These are phyloP conservation scores for Auanema freiburgensis DNA, from an alignment of 2,888 invertebrate species.

Conservation along the genomic window DNA sequence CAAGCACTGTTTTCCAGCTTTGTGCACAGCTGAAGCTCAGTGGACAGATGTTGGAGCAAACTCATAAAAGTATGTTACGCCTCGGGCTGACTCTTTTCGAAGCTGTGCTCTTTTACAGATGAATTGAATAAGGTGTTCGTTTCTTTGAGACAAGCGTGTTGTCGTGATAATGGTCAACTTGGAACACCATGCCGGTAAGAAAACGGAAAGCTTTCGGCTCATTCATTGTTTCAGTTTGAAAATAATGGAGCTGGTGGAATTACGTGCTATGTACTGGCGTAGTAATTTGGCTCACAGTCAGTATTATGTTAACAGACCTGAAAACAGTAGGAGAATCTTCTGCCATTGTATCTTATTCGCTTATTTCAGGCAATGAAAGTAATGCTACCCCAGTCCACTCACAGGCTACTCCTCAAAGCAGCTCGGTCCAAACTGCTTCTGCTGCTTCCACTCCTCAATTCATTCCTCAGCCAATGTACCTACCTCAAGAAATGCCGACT, in stretches of 20 bases:
- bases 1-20: constrained; percentile 55
- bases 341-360: too few relatives aligned
- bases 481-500: too few relatives aligned
- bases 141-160: constrained; percentile 61
- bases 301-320: constrained; percentile 59
- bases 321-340: constrained; percentile 31
- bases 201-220: not conserved
- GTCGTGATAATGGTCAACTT: constrained; percentile 72
- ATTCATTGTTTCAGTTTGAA: constrained; percentile 25
- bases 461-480: too few relatives aligned
- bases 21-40: constrained; percentile 57
- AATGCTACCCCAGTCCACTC: not conserved
- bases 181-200: constrained; percentile 83
- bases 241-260: constrained; percentile 86
- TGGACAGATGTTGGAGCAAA: constrained; percentile 56
- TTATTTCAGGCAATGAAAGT: too few relatives aligned
- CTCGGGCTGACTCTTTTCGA: not conserved
- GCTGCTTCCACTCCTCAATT: constrained; percentile 3
- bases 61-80: constrained; percentile 51
- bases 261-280: constrained; percentile 88
- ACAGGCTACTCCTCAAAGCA: not conserved
- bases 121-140: constrained; percentile 62
- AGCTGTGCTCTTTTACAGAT: constrained; percentile 32
- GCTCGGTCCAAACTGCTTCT: constrained; percentile 18
- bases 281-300: constrained; percentile 71